Percentiles rank a stretch among this genome's conserved stretches.
Conservation (phyloP, 1,140 invertebrate species). For the Dinoponera quadriceps region DNA sequence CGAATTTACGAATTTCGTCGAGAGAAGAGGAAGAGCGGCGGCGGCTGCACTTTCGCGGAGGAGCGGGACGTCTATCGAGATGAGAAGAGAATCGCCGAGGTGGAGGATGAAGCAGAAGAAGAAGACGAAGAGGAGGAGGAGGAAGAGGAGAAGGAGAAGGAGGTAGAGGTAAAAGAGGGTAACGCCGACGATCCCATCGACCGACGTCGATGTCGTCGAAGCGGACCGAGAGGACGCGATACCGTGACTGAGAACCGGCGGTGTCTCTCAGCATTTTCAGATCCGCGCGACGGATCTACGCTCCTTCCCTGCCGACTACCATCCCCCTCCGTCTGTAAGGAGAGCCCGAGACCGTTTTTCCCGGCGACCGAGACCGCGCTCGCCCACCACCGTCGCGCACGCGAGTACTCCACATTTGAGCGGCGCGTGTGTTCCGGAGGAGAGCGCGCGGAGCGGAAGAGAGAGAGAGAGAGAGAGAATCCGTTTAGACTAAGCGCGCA, state of each 20-base stretch:
- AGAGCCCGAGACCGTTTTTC: constrained; percentile 56
- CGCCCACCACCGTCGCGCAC: constrained; percentile 38
- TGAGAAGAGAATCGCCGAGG: neutral
- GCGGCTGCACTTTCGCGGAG: constrained; percentile 30
- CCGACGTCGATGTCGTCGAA: constrained; percentile 52
- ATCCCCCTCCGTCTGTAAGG: constrained; percentile 56
- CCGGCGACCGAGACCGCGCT: constrained; percentile 56
- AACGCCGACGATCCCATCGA: constrained; percentile 42
- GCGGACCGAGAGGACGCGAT: constrained; percentile 65
- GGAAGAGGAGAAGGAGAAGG: constrained; percentile 3
- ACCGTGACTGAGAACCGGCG: constrained; percentile 70
- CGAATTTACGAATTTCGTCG: constrained; percentile 5
- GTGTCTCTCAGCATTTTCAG: constrained; percentile 69
- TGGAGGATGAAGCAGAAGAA: too few species aligned
- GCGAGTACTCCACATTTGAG: constrained; percentile 57
- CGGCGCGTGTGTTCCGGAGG: constrained; percentile 12
- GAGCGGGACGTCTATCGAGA: constrained; percentile 1
- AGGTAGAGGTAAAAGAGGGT: constrained; percentile 1
- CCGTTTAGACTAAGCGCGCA: neutral
- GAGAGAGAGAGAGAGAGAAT: too few species aligned
- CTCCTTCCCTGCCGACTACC: constrained; percentile 58
- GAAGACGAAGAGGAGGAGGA: neutral
- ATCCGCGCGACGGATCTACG: constrained; percentile 64
- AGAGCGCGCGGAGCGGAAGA: neutral
- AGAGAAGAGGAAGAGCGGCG: neutral